A percentile compares a stretch with the other conserved stretches of the same genome.
Evolutionary conservation across 2,888 invertebrate species (phyloP).

Genomic region (Polymixis lichenea): DNA sequence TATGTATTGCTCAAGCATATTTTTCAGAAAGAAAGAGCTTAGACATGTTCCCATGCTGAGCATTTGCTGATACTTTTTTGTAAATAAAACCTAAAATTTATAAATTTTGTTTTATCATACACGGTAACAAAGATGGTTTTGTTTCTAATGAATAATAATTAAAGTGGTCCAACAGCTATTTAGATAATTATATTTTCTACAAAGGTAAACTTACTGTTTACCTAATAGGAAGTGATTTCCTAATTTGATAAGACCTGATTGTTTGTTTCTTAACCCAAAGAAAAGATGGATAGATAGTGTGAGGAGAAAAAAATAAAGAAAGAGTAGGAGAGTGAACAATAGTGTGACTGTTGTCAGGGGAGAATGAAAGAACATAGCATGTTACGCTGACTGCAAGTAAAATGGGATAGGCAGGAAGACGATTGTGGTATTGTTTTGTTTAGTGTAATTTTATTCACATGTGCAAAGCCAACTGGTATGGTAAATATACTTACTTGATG

Average conservation of each 20-base stretch:
- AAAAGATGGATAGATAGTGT: neutral
- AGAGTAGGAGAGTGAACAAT: neutral
- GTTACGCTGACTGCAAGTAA: neutral
- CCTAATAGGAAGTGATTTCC: neutral
- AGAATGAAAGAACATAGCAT: neutral
- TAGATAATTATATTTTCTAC: conserved; percentile 1
- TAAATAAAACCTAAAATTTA: neutral
- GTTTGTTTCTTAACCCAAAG: neutral
- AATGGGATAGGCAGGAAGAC: neutral
- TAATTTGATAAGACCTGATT: conserved; percentile 2
- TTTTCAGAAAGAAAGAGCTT: too few species aligned
- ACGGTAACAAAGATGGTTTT: neutral
- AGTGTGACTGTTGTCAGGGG: neutral
- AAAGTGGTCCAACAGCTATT: neutral
- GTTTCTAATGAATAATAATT: neutral
- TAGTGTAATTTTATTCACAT: neutral
- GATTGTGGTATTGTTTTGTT: neutral
- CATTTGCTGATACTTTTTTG: neutral
- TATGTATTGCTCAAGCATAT: too few species aligned
- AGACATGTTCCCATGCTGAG: neutral
- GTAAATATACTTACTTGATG: neutral
- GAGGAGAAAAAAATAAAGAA: neutral
- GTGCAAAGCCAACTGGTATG: neutral
- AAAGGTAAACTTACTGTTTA: neutral
- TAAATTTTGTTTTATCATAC: neutral